Evolutionary conservation across 1,140 invertebrate genomes (phyloP), one percentile per base, ranked within the genome.

Genomic region (Anastatus disparis): DNA sequence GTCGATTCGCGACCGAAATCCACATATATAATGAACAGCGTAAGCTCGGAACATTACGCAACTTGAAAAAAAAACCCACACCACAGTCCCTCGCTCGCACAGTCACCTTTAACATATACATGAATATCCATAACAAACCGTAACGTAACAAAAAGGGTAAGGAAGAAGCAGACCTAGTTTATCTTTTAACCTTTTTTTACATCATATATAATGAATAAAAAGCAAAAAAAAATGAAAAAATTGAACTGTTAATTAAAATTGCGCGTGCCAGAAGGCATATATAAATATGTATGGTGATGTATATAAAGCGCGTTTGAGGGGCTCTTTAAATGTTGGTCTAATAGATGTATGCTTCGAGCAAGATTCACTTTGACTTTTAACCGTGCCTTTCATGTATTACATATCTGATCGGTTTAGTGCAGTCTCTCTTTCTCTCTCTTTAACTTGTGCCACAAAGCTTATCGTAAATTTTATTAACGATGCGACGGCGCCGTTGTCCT

Each of bases 191-290:
- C n/a, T n/a, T n/a, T n/a, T n/a, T n/a, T n/a, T n/a, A n/a, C n/a
- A n/a, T n/a, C n/a, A n/a, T n/a, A n/a, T n/a, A n/a, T n/a, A n/a
- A n/a, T n/a, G n/a, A 29, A n/a, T 3, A 12, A 50, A 24, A 24
- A 7, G 24, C 9, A 13, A 50, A 12, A 50, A 13, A 50, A 26
- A 13, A 26, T 17, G n/a, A 44, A 15, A 9, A 44, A 44, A 7
- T 44, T 15, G 40, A 58, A 48, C 55, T 46, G 55, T 68, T 68
- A 50, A 68, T 68, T 68, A 68, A n/a, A 68, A 67, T 58, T 20
- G 35, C 64, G 48, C 15, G 42, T 17, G 42, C 42, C 42, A 3
- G 42, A 44, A 15, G 31, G 31, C 10, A 4, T 35, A 22, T 12
- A 20, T 40, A 27, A 59, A 59, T n/a, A 27, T 15, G 56, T 3